Evolutionary conservation across 2,888 invertebrate genomes (phyloP).

Genomic region (Eustalomyia histrio): DNA sequence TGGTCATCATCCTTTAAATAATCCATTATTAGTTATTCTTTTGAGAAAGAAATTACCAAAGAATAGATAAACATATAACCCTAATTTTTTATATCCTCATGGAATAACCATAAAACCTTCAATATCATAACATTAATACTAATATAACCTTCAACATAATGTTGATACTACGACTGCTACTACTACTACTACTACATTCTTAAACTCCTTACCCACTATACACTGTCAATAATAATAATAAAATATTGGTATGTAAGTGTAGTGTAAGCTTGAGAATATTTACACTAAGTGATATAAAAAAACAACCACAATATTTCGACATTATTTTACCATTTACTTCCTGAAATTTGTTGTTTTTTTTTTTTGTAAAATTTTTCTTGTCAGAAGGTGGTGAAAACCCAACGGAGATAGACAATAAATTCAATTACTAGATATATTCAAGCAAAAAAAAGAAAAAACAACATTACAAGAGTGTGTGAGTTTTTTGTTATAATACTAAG

Average conservation of each 20-base stretch:
- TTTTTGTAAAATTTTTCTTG: slow-evolving; percentile 23
- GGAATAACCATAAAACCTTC: slow-evolving; percentile 52
- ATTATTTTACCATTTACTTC: slow-evolving; percentile 52
- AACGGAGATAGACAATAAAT: slow-evolving; percentile 63
- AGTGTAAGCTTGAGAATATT: background rate
- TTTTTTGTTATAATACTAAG: slow-evolving; percentile 33
- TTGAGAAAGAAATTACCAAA: slow-evolving; percentile 12
- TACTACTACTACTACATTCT: background rate
- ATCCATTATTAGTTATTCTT: slow-evolving; percentile 34
- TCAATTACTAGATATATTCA: slow-evolving; percentile 60
- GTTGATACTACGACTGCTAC: slow-evolving; percentile 8
- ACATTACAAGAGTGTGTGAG: slow-evolving; percentile 9
- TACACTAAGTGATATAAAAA: background rate
- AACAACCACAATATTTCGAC: slow-evolving; percentile 50
- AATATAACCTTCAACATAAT: slow-evolving; percentile 50
- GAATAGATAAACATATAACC: slow-evolving; percentile 24
- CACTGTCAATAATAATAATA: slow-evolving; percentile 49
- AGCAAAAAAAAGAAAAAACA: slow-evolving; percentile 15
- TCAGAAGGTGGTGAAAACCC: slow-evolving; percentile 50
- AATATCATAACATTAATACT: slow-evolving; percentile 61
- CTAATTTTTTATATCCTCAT: slow-evolving; percentile 43
- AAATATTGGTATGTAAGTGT: background rate
- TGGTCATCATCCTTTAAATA: slow-evolving; percentile 30
- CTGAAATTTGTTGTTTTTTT: slow-evolving; percentile 32
- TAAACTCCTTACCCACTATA: background rate